Percentiles rank a stretch among this genome's conserved stretches.
Evolutionary conservation across 1,140 invertebrate species (phyloP).

Genomic region (Halesus radiatus): DNA sequence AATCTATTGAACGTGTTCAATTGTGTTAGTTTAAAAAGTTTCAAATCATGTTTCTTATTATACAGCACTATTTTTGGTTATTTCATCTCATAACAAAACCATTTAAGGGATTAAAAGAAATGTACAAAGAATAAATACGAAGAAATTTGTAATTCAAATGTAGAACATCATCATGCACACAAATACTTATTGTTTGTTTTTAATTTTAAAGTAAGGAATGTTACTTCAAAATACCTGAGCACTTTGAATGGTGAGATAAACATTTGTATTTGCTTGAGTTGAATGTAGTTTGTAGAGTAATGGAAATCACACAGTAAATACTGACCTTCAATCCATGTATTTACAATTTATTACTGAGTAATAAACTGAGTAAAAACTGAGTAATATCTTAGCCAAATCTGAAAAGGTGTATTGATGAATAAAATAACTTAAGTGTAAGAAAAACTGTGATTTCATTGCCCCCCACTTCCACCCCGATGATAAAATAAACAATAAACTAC

Average conservation of each 20-base stretch:
- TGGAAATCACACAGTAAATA: slow-evolving; percentile 12
- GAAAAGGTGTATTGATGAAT: slow-evolving; percentile 40
- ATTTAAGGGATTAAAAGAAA: no score
- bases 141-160: neutral
- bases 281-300: slow-evolving; percentile 32
- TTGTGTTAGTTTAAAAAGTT: no score
- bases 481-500: no score
- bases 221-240: slow-evolving; percentile 26
- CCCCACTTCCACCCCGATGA: no score
- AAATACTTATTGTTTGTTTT: neutral
- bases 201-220: neutral
- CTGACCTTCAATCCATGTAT: slow-evolving; percentile 33
- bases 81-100: no score
- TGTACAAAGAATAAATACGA: neutral
- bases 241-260: slow-evolving; percentile 22
- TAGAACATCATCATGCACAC: neutral
- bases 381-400: slow-evolving; percentile 41
- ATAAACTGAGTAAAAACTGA: no score
- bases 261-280: slow-evolving; percentile 44
- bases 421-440: slow-evolving; percentile 43
- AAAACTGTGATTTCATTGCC: neutral
- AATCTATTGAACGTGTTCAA: no score
- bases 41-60: no score
- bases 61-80: no score
- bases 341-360: slow-evolving; percentile 42